Conservation (phyloP, 2,797 vertebrate genomes). For the Argentina silus region DNA sequence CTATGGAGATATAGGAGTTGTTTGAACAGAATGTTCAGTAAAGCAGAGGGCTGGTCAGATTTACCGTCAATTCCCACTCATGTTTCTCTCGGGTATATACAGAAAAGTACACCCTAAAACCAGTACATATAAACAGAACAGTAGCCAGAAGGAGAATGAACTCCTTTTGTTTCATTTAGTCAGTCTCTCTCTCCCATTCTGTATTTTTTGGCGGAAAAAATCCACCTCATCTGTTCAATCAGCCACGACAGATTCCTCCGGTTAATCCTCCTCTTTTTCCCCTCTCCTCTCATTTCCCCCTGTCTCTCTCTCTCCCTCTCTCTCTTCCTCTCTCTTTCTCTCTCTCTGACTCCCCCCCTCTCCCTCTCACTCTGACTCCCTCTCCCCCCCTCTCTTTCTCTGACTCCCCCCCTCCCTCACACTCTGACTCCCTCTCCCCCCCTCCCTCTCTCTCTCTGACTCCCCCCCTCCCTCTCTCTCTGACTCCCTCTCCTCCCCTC, state of each 20-base stretch:
- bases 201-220: not conserved
- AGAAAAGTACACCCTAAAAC: not conserved
- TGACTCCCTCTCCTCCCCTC: not conserved
- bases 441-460: too few relatives aligned
- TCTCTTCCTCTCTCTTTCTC: not conserved
- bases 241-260: too few relatives aligned
- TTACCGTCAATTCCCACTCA: not conserved
- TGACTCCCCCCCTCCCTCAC: not conserved
- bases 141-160: not conserved
- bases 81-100: not conserved
- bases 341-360: not conserved
- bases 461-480: not conserved
- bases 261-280: too few relatives aligned
- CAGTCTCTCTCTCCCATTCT: not conserved
- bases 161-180: not conserved
- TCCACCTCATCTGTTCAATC: too few relatives aligned
- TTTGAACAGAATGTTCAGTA: slow-evolving; percentile 1
- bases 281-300: not conserved
- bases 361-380: not conserved
- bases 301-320: not conserved
- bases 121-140: not conserved
- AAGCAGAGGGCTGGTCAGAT: not conserved
- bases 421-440: not conserved
- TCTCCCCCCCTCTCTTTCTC: not conserved
- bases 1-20: not conserved